Base-by-base conservation (phyloP, 2,113 vertebrate species). In the Patagioenas fasciata region DNA sequence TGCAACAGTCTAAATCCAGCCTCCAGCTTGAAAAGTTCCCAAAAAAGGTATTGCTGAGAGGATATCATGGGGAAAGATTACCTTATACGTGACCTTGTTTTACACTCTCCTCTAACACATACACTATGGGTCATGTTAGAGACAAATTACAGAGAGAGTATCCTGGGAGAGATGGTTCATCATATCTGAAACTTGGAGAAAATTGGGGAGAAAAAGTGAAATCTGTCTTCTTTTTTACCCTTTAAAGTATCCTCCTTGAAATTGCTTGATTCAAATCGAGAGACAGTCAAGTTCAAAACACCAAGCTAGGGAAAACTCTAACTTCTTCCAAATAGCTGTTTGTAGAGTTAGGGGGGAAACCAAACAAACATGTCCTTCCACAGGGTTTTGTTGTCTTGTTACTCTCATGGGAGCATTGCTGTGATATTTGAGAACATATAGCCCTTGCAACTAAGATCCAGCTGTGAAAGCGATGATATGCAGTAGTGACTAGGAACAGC, bases 391-490 rank as follows among this genome's bases (percentile, higher is more conserved):
- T 72, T 71, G 40, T 44, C 60, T 78, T 65, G 75, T 26, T 81
- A 40, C 51, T 92, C 57, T 86, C 57, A 21, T n/a, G 57, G 65
- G 36, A 78, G 4, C 24, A 11, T 29, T 80, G 65, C 77, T 89
- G 50, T 87, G 80, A 81, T 89, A 89, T 61, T 56, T 74, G 75
- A 96, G 90, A 96, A 71, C 26, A 19, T 86, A 48, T 60, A 56
- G 47, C 13, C 34, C 24, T 34, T 62, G 67, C 38, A 79, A 17
- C 61, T 75, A 36, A 71, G 80, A 79, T 44, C 61, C 89, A 93
- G 84, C 80, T 93, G 89, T 84, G 86, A 71, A 89, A 85, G 74
- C 50, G 70, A 85, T 69, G 69, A 91, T 92, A 74, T 1, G 23
- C 66, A 77, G 53, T 32, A 80, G 78, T 85, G 79, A 47, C 28